A percentile compares a stretch with the other conserved stretches of the same genome.
These are phyloP conservation scores for Phymatocera aterrima DNA, from an alignment of 2,888 invertebrate genomes.

Conservation along the genomic window DNA sequence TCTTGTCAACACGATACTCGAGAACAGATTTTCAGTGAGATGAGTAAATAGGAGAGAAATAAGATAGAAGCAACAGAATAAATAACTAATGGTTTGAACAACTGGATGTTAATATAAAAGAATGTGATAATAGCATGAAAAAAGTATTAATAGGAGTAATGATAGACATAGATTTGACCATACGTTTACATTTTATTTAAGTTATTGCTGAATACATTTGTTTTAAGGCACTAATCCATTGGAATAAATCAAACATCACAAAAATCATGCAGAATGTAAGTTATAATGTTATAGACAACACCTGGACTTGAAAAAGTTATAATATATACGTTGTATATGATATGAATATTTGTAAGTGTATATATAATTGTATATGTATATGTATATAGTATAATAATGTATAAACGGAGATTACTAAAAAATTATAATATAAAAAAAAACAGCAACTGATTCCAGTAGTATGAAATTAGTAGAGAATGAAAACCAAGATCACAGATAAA, in stretches of 20 bases:
- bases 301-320: conserved; percentile 4
- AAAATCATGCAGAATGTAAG: conserved; percentile 26
- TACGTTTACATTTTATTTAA: conserved; percentile 41
- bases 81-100: conserved; percentile 37
- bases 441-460: neutral
- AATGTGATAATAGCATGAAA: conserved; percentile 54
- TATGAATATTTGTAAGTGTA: too few relatives aligned
- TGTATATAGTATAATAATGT: conserved; percentile 18
- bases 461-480: conserved; percentile 1
- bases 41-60: conserved; percentile 19
- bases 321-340: conserved; percentile 24
- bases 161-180: conserved; percentile 52
- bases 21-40: neutral
- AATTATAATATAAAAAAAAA: conserved; percentile 1
- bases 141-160: conserved; percentile 49
- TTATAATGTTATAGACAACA: conserved; percentile 30
- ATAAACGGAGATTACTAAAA: neutral
- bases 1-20: conserved; percentile 45
- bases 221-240: conserved; percentile 61
- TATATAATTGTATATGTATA: neutral
- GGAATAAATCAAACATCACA: conserved; percentile 54
- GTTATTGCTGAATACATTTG: conserved; percentile 57
- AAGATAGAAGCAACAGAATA: conserved; percentile 16
- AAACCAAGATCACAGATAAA: conserved; percentile 34
- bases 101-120: conserved; percentile 44